Conservation (phyloP, 2,888 invertebrate species). For the Micoletzkya japonica region DNA sequence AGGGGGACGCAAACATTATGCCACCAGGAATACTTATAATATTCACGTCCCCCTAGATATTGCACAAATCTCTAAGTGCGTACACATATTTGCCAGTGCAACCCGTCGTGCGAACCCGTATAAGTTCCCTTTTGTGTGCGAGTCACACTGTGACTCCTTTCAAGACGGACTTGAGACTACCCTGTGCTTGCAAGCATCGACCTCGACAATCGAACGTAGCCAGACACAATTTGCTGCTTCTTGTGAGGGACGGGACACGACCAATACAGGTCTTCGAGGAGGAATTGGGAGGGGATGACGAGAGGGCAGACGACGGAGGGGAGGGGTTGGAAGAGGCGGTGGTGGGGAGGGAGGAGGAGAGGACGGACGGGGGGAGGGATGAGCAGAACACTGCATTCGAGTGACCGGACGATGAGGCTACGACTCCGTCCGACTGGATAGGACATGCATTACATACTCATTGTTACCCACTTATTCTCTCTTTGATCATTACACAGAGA, state of each 20-base stretch:
- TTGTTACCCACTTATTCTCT: too few species aligned
- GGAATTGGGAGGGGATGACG: neutral
- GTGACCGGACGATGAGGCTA: neutral
- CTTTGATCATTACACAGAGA: neutral
- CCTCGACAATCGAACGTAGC: constrained; percentile 30
- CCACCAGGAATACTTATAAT: too few species aligned
- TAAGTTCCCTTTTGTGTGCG: too few species aligned
- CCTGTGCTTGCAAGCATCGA: constrained; percentile 10
- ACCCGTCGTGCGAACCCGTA: too few species aligned
- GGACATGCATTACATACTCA: too few species aligned
- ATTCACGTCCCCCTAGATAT: too few species aligned
- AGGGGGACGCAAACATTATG: too few species aligned
- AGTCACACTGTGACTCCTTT: too few species aligned
- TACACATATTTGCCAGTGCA: too few species aligned
- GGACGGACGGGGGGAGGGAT: neutral
- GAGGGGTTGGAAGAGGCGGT: neutral
- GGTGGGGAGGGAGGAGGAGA: constrained; percentile 12
- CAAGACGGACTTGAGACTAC: constrained; percentile 17
- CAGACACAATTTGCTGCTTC: constrained; percentile 32
- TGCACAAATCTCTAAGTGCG: too few species aligned
- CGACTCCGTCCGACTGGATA: too few species aligned
- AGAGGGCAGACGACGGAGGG: neutral
- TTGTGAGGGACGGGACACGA: constrained; percentile 32
- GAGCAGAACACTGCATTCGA: neutral
- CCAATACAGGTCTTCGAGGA: constrained; percentile 8